Conservation (phyloP, 2,113 vertebrate species). For the Semnornis frantzii region DNA sequence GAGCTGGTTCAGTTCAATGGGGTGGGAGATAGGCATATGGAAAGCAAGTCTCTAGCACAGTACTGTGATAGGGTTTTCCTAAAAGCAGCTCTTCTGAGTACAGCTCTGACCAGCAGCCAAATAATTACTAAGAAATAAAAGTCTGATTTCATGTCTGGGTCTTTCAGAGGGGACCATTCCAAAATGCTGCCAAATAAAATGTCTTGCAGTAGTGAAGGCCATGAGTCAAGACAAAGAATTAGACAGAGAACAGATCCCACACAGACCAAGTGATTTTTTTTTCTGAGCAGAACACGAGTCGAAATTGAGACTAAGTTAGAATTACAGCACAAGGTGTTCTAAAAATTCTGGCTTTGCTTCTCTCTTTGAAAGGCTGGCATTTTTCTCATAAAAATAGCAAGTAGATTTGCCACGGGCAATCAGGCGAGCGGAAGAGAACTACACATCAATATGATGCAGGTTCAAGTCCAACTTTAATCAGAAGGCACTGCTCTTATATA, state of each 20-base stretch:
- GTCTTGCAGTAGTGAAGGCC: background rate
- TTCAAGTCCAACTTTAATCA: too few species aligned
- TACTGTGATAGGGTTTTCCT: background rate
- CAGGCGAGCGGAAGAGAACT: too few species aligned
- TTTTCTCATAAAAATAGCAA: background rate
- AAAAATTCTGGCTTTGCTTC: background rate
- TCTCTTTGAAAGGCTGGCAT: background rate
- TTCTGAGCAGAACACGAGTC: background rate
- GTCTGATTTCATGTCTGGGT: slow-evolving; percentile 7
- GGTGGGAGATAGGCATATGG: background rate
- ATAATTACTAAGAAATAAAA: background rate
- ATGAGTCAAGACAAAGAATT: background rate
- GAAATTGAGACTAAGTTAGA: background rate
- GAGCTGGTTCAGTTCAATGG: background rate
- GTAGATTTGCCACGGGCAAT: too few species aligned
- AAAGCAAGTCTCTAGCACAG: background rate
- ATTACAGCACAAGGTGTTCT: background rate
- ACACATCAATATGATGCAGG: too few species aligned
- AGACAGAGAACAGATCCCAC: background rate
- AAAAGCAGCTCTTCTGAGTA: background rate
- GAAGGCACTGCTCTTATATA: too few species aligned
- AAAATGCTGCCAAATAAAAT: slow-evolving; percentile 15
- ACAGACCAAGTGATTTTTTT: background rate
- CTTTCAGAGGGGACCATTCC: background rate
- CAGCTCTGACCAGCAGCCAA: background rate